Percentiles rank a stretch among this genome's conserved stretches.
Conservation (phyloP, 2,113 vertebrate species). For the Platysteira castanea region DNA sequence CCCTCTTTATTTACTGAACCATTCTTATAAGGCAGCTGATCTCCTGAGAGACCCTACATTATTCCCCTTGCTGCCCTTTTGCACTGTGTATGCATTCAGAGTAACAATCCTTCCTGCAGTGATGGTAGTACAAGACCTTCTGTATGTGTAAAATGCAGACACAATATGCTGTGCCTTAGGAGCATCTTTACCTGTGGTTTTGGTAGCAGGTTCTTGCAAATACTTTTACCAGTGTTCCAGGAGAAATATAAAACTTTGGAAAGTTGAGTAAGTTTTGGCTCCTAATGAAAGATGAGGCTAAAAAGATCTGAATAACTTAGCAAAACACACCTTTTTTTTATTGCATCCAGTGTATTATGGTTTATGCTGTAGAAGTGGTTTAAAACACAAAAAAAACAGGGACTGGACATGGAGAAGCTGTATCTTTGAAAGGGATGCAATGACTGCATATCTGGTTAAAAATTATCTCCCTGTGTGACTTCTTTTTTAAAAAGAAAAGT, state of each 20-base stretch:
- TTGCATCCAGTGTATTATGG: background rate
- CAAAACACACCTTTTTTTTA: background rate
- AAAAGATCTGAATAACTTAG: background rate
- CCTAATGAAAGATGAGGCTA: background rate
- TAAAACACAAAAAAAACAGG: background rate
- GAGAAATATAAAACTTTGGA: background rate
- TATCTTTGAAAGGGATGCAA: background rate
- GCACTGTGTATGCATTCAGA: background rate
- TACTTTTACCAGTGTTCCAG: background rate
- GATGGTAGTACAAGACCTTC: background rate
- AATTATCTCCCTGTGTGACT: background rate
- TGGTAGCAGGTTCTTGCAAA: background rate
- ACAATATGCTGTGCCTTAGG: background rate
- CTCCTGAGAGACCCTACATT: background rate
- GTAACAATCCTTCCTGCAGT: background rate
- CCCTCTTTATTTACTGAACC: background rate
- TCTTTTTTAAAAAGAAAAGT: background rate
- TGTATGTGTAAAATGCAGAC: background rate
- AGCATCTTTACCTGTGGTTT: background rate
- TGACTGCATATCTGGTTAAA: background rate
- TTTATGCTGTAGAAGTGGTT: background rate
- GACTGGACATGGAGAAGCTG: background rate
- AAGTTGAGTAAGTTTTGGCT: background rate
- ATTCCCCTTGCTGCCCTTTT: background rate
- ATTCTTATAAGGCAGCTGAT: background rate